These are phyloP conservation scores for Eupithecia vulgata DNA, from an alignment of 2,888 invertebrate species.

Conservation along the genomic window DNA sequence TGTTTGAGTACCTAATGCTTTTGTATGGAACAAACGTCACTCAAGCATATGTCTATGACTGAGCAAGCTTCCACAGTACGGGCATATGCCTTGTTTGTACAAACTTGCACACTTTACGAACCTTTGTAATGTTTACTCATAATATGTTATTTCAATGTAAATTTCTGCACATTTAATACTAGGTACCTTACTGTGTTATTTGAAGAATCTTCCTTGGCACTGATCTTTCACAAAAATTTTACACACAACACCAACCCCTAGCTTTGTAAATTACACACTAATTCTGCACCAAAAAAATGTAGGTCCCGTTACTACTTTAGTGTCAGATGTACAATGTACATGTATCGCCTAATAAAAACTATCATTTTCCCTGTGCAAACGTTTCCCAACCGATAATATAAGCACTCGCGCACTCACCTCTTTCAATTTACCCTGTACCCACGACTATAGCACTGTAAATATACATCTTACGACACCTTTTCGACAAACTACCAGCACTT, in stretches of 20 bases:
- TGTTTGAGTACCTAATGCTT: too few species aligned
- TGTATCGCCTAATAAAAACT: not conserved
- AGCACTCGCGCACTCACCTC: slow-evolving; percentile 28
- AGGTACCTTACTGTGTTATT: slow-evolving; percentile 34
- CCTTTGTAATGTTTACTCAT: slow-evolving; percentile 42
- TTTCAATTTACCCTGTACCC: slow-evolving; percentile 19
- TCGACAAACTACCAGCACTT: slow-evolving; percentile 51
- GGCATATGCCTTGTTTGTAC: slow-evolving; percentile 17
- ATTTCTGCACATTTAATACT: slow-evolving; percentile 46
- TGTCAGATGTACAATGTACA: not conserved
- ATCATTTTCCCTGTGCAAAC: not conserved
- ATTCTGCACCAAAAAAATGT: not conserved
- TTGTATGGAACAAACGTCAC: too few species aligned
- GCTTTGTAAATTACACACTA: slow-evolving; percentile 13
- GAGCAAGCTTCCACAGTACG: too few species aligned
- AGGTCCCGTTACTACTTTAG: not conserved
- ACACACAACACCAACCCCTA: slow-evolving; percentile 14
- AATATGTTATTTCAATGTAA: slow-evolving; percentile 36
- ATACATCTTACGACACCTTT: slow-evolving; percentile 41
- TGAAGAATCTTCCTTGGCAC: slow-evolving; percentile 32
- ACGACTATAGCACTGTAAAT: slow-evolving; percentile 33
- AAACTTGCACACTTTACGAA: slow-evolving; percentile 42
- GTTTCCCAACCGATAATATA: not conserved
- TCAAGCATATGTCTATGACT: too few species aligned
- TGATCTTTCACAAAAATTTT: slow-evolving; percentile 14